Conservation (phyloP, 2,888 invertebrate species). For the Scaptomyza caliginosa region DNA sequence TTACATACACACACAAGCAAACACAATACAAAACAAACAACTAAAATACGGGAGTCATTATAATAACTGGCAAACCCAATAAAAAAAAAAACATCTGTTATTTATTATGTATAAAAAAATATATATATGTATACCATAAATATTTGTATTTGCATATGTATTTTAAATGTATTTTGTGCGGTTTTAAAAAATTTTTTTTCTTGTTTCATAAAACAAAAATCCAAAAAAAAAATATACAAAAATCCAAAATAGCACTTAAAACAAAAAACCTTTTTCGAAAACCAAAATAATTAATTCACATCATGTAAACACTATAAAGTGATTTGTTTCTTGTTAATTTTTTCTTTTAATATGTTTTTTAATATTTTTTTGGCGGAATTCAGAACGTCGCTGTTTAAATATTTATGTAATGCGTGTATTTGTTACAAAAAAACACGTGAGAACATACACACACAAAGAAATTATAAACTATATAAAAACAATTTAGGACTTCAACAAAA, state of each 20-base stretch:
- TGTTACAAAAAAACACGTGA: too few species aligned
- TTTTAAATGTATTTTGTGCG: slow-evolving; percentile 56
- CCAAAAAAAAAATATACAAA: not conserved
- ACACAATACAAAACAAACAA: not conserved
- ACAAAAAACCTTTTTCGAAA: slow-evolving; percentile 13
- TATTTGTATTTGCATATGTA: slow-evolving; percentile 46
- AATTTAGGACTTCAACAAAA: slow-evolving; percentile 5
- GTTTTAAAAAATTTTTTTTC: slow-evolving; percentile 45
- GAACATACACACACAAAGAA: not conserved
- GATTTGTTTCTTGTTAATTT: not conserved
- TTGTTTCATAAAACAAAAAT: slow-evolving; percentile 9
- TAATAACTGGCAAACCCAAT: slow-evolving; percentile 3
- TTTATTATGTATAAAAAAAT: slow-evolving; percentile 53
- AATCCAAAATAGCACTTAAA: not conserved
- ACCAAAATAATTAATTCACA: slow-evolving; percentile 3
- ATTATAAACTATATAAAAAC: slow-evolving; percentile 20
- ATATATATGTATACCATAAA: slow-evolving; percentile 15
- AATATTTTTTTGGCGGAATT: slow-evolving; percentile 22
- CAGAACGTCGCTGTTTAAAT: slow-evolving; percentile 25
- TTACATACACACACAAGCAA: slow-evolving; percentile 13
- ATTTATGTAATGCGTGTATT: slow-evolving; percentile 29
- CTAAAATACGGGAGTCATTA: slow-evolving; percentile 1
- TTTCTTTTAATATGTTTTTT: not conserved
- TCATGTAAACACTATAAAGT: slow-evolving; percentile 3
- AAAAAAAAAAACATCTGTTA: slow-evolving; percentile 29